These are phyloP conservation scores for Malacoraja senta DNA, from an alignment of 2,797 vertebrate genomes.

Conservation along the genomic window DNA sequence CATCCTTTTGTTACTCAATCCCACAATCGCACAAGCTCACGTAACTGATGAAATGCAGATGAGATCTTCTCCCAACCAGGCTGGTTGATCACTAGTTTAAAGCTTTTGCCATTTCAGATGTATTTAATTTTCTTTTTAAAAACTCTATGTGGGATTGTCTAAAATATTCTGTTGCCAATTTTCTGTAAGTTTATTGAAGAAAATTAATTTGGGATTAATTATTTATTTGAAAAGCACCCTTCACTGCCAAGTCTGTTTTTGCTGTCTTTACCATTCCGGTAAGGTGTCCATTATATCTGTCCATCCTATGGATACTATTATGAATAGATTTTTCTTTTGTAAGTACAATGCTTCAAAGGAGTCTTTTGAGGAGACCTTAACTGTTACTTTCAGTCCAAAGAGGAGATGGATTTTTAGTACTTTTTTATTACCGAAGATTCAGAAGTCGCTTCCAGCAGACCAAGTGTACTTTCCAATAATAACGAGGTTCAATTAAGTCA, in stretches of 20 bases:
- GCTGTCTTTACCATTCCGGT: slow-evolving; percentile 45
- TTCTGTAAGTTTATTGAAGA: slow-evolving; percentile 58
- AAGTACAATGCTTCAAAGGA: slow-evolving; percentile 7
- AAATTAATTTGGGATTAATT: slow-evolving; percentile 62
- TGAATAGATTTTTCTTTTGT: slow-evolving; percentile 4
- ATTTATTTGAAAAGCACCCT: slow-evolving; percentile 62
- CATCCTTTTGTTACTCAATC: neutral
- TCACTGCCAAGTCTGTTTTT: slow-evolving; percentile 49
- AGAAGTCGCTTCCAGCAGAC: slow-evolving; percentile 53
- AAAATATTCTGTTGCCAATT: slow-evolving; percentile 50
- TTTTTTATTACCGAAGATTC: slow-evolving; percentile 52
- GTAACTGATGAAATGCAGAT: neutral
- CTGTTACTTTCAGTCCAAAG: slow-evolving; percentile 73
- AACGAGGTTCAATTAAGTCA: slow-evolving; percentile 41
- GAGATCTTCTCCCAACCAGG: slow-evolving; percentile 44
- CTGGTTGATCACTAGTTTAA: slow-evolving; percentile 50
- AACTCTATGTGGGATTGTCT: slow-evolving; percentile 52
- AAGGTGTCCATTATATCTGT: slow-evolving; percentile 20
- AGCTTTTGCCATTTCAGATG: slow-evolving; percentile 53
- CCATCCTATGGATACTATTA: slow-evolving; percentile 39
- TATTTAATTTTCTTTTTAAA: slow-evolving; percentile 48
- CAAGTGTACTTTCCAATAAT: slow-evolving; percentile 54
- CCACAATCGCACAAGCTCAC: neutral
- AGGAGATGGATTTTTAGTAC: slow-evolving; percentile 44
- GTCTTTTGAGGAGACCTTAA: slow-evolving; percentile 43